phyloP scores from a whole-genome alignment of 1,140 invertebrate genomes.

The Trialeurodes vaporariorum region DNA sequence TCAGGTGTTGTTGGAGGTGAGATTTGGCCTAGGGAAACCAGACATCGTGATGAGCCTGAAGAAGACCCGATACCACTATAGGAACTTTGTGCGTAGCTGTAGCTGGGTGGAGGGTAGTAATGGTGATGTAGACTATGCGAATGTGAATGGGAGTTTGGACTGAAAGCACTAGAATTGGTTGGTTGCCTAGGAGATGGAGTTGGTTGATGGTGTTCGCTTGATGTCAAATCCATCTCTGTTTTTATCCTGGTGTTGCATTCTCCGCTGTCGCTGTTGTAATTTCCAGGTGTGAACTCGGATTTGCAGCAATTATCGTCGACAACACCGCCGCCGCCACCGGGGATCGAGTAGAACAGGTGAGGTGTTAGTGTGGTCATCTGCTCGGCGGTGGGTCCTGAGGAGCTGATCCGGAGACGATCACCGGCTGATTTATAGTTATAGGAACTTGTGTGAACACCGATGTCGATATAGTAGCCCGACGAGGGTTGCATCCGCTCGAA shows the following conservation, averaged over 20 bases:
- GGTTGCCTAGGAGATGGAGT: too few species aligned
- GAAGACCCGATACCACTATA: neutral
- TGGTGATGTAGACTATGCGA: too few species aligned
- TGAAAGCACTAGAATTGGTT: too few species aligned
- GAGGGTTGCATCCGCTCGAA: neutral
- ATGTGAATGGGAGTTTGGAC: neutral
- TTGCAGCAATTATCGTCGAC: neutral
- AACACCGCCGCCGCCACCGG: too few species aligned
- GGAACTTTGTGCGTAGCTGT: neutral
- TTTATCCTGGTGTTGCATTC: neutral
- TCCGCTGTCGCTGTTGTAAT: too few species aligned
- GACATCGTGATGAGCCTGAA: conserved; percentile 10
- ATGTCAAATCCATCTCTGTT: neutral
- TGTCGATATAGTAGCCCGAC: conserved; percentile 13
- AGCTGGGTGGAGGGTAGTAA: neutral
- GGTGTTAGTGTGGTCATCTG: neutral
- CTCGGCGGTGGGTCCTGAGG: neutral
- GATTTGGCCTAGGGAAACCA: conserved; percentile 18
- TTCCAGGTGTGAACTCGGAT: neutral
- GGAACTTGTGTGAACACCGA: conserved; percentile 7
- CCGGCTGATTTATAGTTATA: conserved; percentile 4
- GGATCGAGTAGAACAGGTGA: neutral
- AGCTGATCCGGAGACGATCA: conserved; percentile 4
- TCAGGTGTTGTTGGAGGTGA: conserved; percentile 16
- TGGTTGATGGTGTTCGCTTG: too few species aligned